Evolutionary conservation across 2,797 vertebrate species (phyloP), one percentile per base, ranked within the genome.

Genomic region (Knipowitschia caucasica): DNA sequence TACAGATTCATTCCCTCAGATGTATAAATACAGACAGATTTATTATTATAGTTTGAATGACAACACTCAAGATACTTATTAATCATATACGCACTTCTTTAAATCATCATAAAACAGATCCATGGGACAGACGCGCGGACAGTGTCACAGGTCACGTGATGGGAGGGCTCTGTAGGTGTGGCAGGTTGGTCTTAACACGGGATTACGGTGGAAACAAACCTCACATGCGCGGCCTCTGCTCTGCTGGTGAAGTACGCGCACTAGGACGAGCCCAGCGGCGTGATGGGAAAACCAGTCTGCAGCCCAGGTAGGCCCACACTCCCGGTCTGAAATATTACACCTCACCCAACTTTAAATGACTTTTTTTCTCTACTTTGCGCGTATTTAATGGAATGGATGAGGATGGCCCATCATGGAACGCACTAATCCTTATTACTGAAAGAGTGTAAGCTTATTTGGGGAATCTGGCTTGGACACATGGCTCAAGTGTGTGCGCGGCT

Each of bases 81-180:
- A n/a, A n/a, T n/a, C n/a, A n/a, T n/a, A n/a, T n/a, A n/a, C n/a
- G n/a, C n/a, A n/a, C n/a, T n/a, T n/a, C n/a, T n/a, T n/a, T n/a
- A n/a, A n/a, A n/a, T n/a, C n/a, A n/a, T n/a, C n/a, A n/a, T n/a
- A n/a, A n/a, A n/a, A n/a, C n/a, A n/a, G n/a, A n/a, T n/a, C 14
- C 5, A 45, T 27, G 43, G 43, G 43, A 49, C 53, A 50, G 42
- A 50, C 38, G 50, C 50, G 31, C 45, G 53, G 26, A 56, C 51
- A 53, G 42, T 39, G 64, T 67, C 65, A n/a, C n/a, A 52, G 46
- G 77, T 90, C 88, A 87, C 71, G 77, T 67, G 80, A 71, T 61
- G 78, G 85, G 86, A 78, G 68, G 79, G 75, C 73, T 84, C 64
- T 76, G 56, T 67, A 72, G 75, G 76, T 78, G 82, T 71, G 61